Evolutionary conservation across 2,797 vertebrate species (phyloP).

Genomic region (Malurus leucopterus): DNA sequence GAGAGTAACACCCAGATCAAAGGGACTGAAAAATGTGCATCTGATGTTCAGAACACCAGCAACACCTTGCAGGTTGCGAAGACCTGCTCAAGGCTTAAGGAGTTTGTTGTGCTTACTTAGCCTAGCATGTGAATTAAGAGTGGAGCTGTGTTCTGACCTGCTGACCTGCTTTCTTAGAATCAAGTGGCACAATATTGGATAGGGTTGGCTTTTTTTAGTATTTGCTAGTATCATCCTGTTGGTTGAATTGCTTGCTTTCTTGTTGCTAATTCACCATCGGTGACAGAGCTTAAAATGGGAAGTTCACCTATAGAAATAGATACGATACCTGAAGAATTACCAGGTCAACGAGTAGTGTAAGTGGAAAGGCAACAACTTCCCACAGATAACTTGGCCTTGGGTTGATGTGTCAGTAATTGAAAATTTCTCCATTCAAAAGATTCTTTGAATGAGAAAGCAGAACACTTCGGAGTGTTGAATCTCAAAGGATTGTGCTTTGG

Average conservation of each 20-base stretch:
- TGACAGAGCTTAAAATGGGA: neutral
- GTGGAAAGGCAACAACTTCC: neutral
- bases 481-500: neutral
- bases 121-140: neutral
- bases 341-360: neutral
- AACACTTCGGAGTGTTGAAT: neutral
- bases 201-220: neutral
- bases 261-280: neutral
- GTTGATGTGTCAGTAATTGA: neutral
- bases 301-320: neutral
- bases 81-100: neutral
- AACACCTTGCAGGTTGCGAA: neutral
- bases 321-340: neutral
- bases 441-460: neutral
- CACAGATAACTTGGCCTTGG: neutral
- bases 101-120: neutral
- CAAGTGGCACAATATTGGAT: neutral
- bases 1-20: neutral
- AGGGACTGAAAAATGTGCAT: neutral
- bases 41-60: neutral
- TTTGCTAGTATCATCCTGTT: neutral
- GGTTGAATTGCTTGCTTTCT: neutral
- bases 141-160: neutral
- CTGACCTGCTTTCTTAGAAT: neutral
- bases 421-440: neutral